Conservation (phyloP, 1,140 invertebrate species). For the Zaprionus lachaisei region DNA sequence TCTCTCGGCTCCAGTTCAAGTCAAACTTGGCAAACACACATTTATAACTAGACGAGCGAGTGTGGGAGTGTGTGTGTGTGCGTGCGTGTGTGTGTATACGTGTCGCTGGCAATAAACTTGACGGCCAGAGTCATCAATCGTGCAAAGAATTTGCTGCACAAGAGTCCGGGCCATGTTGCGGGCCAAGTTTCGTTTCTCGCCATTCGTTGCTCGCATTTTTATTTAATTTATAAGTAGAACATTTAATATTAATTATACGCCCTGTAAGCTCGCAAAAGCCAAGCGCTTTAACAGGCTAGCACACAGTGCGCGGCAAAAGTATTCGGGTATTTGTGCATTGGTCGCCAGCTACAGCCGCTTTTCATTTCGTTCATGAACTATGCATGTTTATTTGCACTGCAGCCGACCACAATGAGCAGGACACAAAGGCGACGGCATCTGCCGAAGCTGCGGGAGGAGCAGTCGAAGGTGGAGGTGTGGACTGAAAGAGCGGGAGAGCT, state of each 20-base stretch:
- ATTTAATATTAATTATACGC: constrained; percentile 83
- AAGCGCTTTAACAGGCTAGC: constrained; percentile 61
- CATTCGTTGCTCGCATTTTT: constrained; percentile 54
- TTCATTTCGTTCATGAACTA: constrained; percentile 81
- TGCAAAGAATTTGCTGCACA: constrained; percentile 43
- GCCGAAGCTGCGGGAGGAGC: background rate
- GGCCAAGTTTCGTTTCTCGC: constrained; percentile 20
- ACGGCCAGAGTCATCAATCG: constrained; percentile 77
- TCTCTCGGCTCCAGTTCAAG: constrained; percentile 49
- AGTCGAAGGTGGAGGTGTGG: constrained; percentile 13
- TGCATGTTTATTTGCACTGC: constrained; percentile 78
- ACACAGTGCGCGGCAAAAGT: constrained; percentile 44
- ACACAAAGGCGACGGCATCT: constrained; percentile 38
- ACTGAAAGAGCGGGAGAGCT: constrained; percentile 13
- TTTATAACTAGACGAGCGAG: constrained; percentile 62
- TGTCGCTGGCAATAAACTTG: constrained; percentile 67
- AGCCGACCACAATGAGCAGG: constrained; percentile 72
- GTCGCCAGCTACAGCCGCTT: constrained; percentile 48
- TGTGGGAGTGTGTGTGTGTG: constrained; percentile 1
- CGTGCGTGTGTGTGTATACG: constrained; percentile 38
- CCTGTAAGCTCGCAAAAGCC: constrained; percentile 58
- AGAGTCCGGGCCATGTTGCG: constrained; percentile 15
- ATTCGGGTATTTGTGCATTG: constrained; percentile 37
- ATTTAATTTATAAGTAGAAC: constrained; percentile 81
- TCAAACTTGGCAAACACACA: constrained; percentile 81